Evolutionary conservation across 2,888 invertebrate genomes (phyloP), one percentile per base, ranked within the genome.

Genomic region (Aphrophora alni): DNA sequence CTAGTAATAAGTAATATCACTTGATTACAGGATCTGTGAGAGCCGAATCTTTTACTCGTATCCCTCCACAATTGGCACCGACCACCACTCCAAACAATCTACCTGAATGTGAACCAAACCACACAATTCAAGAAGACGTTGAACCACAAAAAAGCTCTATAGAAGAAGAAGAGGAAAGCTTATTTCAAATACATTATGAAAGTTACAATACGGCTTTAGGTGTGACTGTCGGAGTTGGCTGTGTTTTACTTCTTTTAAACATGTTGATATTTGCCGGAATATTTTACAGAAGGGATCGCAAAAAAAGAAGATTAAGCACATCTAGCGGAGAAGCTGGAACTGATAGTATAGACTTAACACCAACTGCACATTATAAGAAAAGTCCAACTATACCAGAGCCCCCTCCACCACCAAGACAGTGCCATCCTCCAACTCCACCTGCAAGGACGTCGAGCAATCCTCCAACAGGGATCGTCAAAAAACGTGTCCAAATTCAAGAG

Each of bases 401-500:
- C 12, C 83, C 82, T 5, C 82, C 81, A 51, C 80, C 82, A 33
- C 82, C 59, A 85, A 86, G 21, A 75, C 83, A 51, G 12, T 76
- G 78, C 26, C 75, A 33, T 21, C 82, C 84, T 8, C 83, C 84
- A 14, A 70, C 83, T 24, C 84, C 83, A 8, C 82, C 82, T 14
- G 24, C 80, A 12, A 78, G 85, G 24, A 82, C 84, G 0, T 83
- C 82, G n/a, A 84, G 82, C 73, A 83, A 82, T 70, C 82, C 14
- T 5, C 21, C 85, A 85, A 83, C 88, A 80, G 90, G 89, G 51
- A 92, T 93, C 27, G 90, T 93, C 85, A 94, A 94, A 88, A 95
- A 94, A 88, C 91, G 94, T 86, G 94, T 94, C 82, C 94, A 94
- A 89, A 94, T 94, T 85, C 94, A 94, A 88, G 94, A 95, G 89